Conservation (phyloP, 2,113 vertebrate genomes). For the Acanthochromis polyacanthus region DNA sequence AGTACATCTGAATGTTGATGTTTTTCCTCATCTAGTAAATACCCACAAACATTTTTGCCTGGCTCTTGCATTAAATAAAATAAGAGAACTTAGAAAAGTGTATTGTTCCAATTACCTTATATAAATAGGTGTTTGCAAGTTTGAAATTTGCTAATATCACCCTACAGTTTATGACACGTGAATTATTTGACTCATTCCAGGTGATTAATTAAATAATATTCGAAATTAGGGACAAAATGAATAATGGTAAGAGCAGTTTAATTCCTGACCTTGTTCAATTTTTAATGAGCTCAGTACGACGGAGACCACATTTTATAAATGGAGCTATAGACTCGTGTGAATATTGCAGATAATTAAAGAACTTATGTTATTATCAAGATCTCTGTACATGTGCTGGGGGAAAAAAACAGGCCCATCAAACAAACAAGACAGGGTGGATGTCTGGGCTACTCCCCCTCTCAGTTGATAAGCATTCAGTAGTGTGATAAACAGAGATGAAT, state of each 20-base stretch:
- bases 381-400: constrained; percentile 40
- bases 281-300: constrained; percentile 84
- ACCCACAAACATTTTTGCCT: not conserved
- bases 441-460: constrained; percentile 44
- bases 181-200: constrained; percentile 78
- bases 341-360: constrained; percentile 80
- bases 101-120: constrained; percentile 18
- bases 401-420: constrained; percentile 36
- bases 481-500: constrained; percentile 65
- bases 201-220: constrained; percentile 84
- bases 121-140: constrained; percentile 27
- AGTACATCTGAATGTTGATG: not conserved
- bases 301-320: constrained; percentile 80
- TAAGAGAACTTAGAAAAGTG: not conserved
- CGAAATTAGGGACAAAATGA: constrained; percentile 84
- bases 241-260: constrained; percentile 81
- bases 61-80: constrained; percentile 7
- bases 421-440: constrained; percentile 50
- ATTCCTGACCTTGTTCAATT: constrained; percentile 87
- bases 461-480: constrained; percentile 53
- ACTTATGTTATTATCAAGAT: constrained; percentile 53
- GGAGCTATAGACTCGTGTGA: constrained; percentile 75
- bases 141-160: constrained; percentile 56
- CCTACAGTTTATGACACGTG: constrained; percentile 67
- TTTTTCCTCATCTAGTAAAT: not conserved